These are phyloP conservation scores for Drosophila chauvacae DNA, from an alignment of 1,140 invertebrate species.

Conservation along the genomic window DNA sequence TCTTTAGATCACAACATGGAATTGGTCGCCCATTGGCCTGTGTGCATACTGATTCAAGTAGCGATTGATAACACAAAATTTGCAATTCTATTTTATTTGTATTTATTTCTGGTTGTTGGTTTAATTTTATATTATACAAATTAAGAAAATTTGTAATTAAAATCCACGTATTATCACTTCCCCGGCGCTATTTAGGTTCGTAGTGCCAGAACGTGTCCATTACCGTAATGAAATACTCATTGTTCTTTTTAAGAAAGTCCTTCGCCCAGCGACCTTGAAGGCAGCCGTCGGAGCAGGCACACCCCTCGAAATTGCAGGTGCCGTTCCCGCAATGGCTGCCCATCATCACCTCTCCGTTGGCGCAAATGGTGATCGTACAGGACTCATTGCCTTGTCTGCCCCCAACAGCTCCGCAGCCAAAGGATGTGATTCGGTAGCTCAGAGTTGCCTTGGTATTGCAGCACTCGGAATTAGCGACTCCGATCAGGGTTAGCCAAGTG, in stretches of 20 bases:
- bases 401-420: conserved; percentile 14
- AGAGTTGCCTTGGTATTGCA: conserved; percentile 3
- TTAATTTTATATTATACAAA: too few relatives aligned
- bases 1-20: too few relatives aligned
- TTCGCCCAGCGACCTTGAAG: conserved; percentile 3
- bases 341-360: conserved; percentile 20
- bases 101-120: background rate
- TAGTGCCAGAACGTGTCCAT: background rate
- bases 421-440: background rate
- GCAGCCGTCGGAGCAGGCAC: conserved; percentile 12
- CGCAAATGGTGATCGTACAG: conserved; percentile 20
- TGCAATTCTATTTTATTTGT: background rate
- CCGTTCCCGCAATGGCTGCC: conserved; percentile 17
- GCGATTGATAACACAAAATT: background rate
- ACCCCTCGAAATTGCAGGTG: conserved; percentile 12
- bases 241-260: background rate
- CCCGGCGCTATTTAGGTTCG: background rate
- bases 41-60: too few relatives aligned
- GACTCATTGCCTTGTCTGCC: background rate
- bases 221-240: background rate
- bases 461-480: background rate
- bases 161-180: background rate
- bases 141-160: background rate
- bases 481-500: background rate
- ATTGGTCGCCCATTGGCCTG: too few relatives aligned